phyloP scores from a whole-genome alignment of 1,140 invertebrate genomes.

The Subanguina moxae region DNA sequence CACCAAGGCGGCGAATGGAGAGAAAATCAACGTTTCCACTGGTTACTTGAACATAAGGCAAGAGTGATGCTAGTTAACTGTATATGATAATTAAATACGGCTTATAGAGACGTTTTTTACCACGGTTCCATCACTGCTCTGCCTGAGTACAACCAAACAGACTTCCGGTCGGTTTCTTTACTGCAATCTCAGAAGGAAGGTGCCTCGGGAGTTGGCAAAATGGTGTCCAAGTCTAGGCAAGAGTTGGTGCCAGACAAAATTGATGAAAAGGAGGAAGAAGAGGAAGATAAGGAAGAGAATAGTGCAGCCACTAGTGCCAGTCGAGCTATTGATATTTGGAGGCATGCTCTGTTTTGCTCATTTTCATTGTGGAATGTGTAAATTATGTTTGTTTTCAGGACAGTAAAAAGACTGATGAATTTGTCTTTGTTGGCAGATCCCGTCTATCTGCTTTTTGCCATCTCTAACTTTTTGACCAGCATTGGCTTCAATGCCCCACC shows the following conservation, averaged over 20 bases:
- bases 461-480: constrained; percentile 87
- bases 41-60: constrained; percentile 74
- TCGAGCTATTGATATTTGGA: constrained; percentile 40
- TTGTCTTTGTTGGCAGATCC: constrained; percentile 76
- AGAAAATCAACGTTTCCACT: constrained; percentile 62
- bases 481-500: constrained; percentile 88
- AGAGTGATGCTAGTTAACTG: background rate
- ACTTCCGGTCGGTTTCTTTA: constrained; percentile 7
- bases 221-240: background rate
- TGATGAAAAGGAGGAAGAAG: constrained; percentile 3
- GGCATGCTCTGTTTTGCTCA: constrained; percentile 7
- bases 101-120: constrained; percentile 77
- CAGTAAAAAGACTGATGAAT: constrained; percentile 77
- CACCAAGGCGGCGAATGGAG: background rate
- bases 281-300: constrained; percentile 2
- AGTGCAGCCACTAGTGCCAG: constrained; percentile 14
- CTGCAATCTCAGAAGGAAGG: constrained; percentile 5
- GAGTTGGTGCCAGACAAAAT: background rate
- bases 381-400: constrained; percentile 26
- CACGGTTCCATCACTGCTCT: constrained; percentile 71
- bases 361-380: background rate
- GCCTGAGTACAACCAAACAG: constrained; percentile 60
- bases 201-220: background rate
- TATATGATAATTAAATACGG: background rate
- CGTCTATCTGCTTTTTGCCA: constrained; percentile 80